phyloP scores from a whole-genome alignment of 2,888 invertebrate genomes.

The Lasioglossum zephyrum region DNA sequence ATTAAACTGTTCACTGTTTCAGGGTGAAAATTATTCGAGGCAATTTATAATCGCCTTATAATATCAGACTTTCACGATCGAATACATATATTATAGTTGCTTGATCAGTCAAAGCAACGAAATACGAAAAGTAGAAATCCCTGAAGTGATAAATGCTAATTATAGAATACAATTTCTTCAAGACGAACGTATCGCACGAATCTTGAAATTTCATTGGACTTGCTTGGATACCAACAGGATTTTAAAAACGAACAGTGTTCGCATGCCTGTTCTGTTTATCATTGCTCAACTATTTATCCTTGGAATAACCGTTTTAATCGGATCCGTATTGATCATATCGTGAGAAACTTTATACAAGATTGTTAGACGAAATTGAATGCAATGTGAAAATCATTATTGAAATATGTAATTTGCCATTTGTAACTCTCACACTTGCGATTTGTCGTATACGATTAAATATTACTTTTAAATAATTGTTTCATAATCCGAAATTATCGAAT shows the following conservation, averaged over 20 bases:
- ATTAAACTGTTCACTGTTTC: not conserved
- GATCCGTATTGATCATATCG: slow-evolving; percentile 18
- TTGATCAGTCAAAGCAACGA: not conserved
- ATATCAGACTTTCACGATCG: not conserved
- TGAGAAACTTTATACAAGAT: not conserved
- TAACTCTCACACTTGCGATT: not conserved
- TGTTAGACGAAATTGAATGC: not conserved
- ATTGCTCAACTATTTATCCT: slow-evolving; percentile 34
- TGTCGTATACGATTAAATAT: not conserved
- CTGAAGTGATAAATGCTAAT: not conserved
- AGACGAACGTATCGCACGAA: not conserved
- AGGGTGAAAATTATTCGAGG: not conserved
- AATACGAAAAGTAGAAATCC: not conserved
- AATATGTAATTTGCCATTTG: not conserved
- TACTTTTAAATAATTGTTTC: not conserved
- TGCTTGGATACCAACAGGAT: not conserved
- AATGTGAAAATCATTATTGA: slow-evolving; percentile 1
- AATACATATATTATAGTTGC: not conserved
- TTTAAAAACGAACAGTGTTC: not conserved
- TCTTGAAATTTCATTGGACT: not conserved
- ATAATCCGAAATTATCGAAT: not conserved
- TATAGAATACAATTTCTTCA: not conserved
- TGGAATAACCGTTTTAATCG: slow-evolving; percentile 18
- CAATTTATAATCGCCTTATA: not conserved
- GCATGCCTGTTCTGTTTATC: slow-evolving; percentile 3